Evolutionary conservation across 2,888 invertebrate genomes (phyloP), one percentile per base, ranked within the genome.

Genomic region (Bugula neritina): DNA sequence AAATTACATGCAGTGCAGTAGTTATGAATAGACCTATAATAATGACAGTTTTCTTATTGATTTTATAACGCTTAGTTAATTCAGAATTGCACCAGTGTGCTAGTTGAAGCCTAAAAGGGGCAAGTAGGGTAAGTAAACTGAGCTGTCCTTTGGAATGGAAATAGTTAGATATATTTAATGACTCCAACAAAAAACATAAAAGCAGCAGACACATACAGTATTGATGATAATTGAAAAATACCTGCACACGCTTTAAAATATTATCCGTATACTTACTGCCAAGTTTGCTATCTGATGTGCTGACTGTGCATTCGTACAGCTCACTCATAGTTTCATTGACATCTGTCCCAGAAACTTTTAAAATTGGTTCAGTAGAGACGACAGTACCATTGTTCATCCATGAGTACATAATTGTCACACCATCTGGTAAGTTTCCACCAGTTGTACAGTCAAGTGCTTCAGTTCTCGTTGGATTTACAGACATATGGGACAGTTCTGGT

Each of bases 251-350:
- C n/a, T n/a, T n/a, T n/a, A n/a, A n/a, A n/a, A n/a, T n/a, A n/a
- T n/a, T n/a, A n/a, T n/a, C n/a, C n/a, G n/a, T n/a, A n/a, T n/a
- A 25, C 55, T 63, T 63, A 63, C 63, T 31, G 27, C 27, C 31
- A 17, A 63, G 63, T 13, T 63, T 63, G 13, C 13, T 13, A n/a
- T 63, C 63, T 2, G 27, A 3, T 2, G 63, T 25, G 3, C 31
- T 63, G 31, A 31, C 63, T 25, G 13, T 31, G n/a, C 63, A 63
- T 5, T 34, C 34, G n/a, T 63, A 63, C 2, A 13, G 13, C 34
- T 63, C 63, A 63, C 34, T 34, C 13, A 27, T n/a, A 2, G 63
- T 63, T 31, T 27, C 10, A n/a, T 63, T 63, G 2, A 10, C 2
- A 1, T 63, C 10, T 13, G 2, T 10, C 13, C 27, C 63, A 5